Percentiles rank a stretch among this genome's conserved stretches.
phyloP scores from a whole-genome alignment of 2,888 invertebrate species.

The Drosophila pseudotalamancana region DNA sequence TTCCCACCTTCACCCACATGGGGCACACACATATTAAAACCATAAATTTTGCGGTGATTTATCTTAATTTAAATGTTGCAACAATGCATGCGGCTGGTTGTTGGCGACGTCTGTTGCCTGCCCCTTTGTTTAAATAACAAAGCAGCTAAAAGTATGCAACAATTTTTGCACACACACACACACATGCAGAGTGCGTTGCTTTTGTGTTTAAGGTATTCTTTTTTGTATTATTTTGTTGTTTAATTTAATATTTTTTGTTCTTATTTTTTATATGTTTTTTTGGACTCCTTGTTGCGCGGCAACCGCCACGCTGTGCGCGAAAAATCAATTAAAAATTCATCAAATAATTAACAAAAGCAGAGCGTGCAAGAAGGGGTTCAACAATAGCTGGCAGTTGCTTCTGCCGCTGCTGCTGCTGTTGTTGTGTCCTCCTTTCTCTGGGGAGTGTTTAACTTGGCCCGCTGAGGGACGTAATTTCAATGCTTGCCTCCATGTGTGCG shows the following conservation, averaged over 20 bases:
- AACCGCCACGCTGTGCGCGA: constrained; percentile 66
- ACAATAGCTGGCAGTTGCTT: constrained; percentile 58
- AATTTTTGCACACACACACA: constrained; percentile 40
- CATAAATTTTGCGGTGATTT: constrained; percentile 84
- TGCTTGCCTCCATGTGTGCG: constrained; percentile 45
- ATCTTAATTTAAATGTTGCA: constrained; percentile 84
- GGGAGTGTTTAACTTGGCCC: constrained; percentile 75
- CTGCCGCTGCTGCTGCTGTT: constrained; percentile 15
- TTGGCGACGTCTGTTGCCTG: constrained; percentile 50
- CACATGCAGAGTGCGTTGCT: constrained; percentile 8
- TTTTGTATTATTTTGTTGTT: constrained; percentile 15
- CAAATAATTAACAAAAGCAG: constrained; percentile 82
- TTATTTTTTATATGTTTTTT: constrained; percentile 10
- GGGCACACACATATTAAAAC: constrained; percentile 71
- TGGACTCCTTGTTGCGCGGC: constrained; percentile 26
- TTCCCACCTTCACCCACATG: constrained; percentile 3
- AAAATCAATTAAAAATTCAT: constrained; percentile 83
- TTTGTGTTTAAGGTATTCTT: constrained; percentile 46
- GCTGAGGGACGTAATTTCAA: constrained; percentile 60
- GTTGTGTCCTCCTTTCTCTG: constrained; percentile 43
- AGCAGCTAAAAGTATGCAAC: constrained; percentile 76
- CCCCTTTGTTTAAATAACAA: constrained; percentile 73
- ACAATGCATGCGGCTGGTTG: constrained; percentile 68
- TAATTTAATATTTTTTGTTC: constrained; percentile 11
- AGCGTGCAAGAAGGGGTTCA: constrained; percentile 66